These are phyloP conservation scores for Chrysodeixis includens DNA, from an alignment of 2,888 invertebrate species.

Conservation along the genomic window DNA sequence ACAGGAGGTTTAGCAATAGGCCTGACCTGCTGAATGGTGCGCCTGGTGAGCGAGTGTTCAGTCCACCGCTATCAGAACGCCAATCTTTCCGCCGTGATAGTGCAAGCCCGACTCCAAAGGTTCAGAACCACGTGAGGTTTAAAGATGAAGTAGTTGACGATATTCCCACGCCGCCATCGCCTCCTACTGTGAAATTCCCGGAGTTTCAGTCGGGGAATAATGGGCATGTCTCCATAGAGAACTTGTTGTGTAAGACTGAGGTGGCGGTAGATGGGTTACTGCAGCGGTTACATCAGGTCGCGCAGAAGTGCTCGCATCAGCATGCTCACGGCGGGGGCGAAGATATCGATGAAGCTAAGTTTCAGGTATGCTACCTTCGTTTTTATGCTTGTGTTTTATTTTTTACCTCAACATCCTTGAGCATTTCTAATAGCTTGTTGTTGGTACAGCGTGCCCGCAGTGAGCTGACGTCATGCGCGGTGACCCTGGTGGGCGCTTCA, in stretches of 20 bases:
- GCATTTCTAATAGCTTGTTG: background rate
- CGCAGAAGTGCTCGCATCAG: slow-evolving; percentile 92
- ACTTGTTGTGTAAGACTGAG: slow-evolving; percentile 91
- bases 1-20: slow-evolving; percentile 83
- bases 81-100: slow-evolving; percentile 75
- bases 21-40: slow-evolving; percentile 84
- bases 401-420: background rate
- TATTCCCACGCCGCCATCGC: slow-evolving; percentile 85
- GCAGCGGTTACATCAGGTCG: slow-evolving; percentile 91
- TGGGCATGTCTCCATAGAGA: slow-evolving; percentile 90
- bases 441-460: slow-evolving; percentile 91
- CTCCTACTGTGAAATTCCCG: slow-evolving; percentile 81
- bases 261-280: slow-evolving; percentile 92
- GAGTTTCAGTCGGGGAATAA: slow-evolving; percentile 84
- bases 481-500: slow-evolving; percentile 95
- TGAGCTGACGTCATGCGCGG: slow-evolving; percentile 93
- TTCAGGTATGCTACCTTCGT: slow-evolving; percentile 87
- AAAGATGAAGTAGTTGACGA: slow-evolving; percentile 84
- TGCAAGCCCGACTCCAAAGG: slow-evolving; percentile 78
- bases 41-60: slow-evolving; percentile 79
- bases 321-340: slow-evolving; percentile 93
- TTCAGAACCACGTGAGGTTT: slow-evolving; percentile 85
- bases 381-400: background rate
- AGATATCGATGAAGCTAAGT: slow-evolving; percentile 93
- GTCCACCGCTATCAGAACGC: slow-evolving; percentile 77